These are phyloP conservation scores for Campoletis raptor DNA, from an alignment of 2,888 invertebrate genomes.

Conservation along the genomic window DNA sequence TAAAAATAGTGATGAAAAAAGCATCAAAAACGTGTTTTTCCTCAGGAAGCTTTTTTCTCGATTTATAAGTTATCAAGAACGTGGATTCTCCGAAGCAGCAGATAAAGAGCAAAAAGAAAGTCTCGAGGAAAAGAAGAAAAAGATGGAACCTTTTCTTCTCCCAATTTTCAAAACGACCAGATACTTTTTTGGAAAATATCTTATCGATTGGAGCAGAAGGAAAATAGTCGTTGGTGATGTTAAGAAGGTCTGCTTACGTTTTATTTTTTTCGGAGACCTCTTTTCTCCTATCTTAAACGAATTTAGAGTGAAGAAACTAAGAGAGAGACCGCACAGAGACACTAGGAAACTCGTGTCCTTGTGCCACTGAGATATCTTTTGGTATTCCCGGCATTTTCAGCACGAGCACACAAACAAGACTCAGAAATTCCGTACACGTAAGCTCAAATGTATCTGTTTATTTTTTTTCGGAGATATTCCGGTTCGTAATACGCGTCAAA, in stretches of 20 bases:
- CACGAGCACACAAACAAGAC: background rate
- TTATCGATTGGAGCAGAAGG: slow-evolving; percentile 44
- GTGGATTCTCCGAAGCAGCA: background rate
- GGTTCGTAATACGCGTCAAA: slow-evolving; percentile 63
- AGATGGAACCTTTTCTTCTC: background rate
- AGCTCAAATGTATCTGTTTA: slow-evolving; percentile 20
- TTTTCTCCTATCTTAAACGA: slow-evolving; percentile 77
- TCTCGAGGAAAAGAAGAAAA: slow-evolving; percentile 27
- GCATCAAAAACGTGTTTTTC: slow-evolving; percentile 17
- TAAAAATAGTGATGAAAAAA: slow-evolving; percentile 50
- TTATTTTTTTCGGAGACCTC: background rate
- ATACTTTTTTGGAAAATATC: slow-evolving; percentile 5
- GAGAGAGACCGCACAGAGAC: slow-evolving; percentile 69
- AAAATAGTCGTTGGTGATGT: slow-evolving; percentile 65
- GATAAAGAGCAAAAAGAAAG: background rate
- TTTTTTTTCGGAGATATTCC: background rate
- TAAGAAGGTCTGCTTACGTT: slow-evolving; percentile 69
- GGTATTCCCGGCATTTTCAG: slow-evolving; percentile 75
- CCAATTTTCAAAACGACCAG: background rate
- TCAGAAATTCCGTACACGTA: slow-evolving; percentile 37
- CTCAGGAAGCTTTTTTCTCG: background rate
- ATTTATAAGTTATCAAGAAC: background rate
- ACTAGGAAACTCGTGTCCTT: slow-evolving; percentile 77
- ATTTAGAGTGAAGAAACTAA: slow-evolving; percentile 78
- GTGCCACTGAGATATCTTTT: slow-evolving; percentile 77